Evolutionary conservation across 1,140 invertebrate genomes (phyloP), one percentile per base, ranked within the genome.

Genomic region (Armadillidium nasatum): DNA sequence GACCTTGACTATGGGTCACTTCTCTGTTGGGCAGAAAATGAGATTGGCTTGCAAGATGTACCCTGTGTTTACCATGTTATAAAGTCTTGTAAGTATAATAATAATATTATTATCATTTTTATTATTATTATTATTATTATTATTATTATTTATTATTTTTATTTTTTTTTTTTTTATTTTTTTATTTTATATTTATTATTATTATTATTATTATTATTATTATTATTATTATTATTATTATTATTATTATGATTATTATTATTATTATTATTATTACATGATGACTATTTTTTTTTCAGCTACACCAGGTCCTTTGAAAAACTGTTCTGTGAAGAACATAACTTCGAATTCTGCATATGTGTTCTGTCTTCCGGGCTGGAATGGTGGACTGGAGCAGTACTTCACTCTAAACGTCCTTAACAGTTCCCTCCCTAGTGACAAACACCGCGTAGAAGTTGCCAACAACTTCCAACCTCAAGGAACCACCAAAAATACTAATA

Each of bases 1-100:
- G 83, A 84, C 76, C 78, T 82, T 22, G 84, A 85, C 78, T 85
- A 84, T 80, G 84, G 84, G 9, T 83, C 76, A 89, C 72, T 86
- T 4, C 82, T 90, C 15, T 93, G 92, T 83, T 90, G 91, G 86
- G 92, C 91, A 4, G 88, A 89, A 76, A 94, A 94, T 83, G 87
- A 88, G 79, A 90, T 93, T 73, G 92, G 92, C 67, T 87, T 87
- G n/a, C 92, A 94, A 83, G 83, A 88, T 66, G 87, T 89, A 67
- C 92, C 92, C 7, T 94, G 92, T 83, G 50, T 60, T 13, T 60
- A 60, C 50, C 50, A 60, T 19, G 50, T 60, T 2, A 60, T 60
- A 60, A 60, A 60, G 7, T 60, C 50, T 15, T 60, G 50, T 60
- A 60, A 60, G 50, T 60, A 60, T 60, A 15, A 3, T 60, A 60